These are phyloP conservation scores for Xenopus tropicalis DNA, from an alignment of 2,113 vertebrate genomes.

Conservation along the genomic window DNA sequence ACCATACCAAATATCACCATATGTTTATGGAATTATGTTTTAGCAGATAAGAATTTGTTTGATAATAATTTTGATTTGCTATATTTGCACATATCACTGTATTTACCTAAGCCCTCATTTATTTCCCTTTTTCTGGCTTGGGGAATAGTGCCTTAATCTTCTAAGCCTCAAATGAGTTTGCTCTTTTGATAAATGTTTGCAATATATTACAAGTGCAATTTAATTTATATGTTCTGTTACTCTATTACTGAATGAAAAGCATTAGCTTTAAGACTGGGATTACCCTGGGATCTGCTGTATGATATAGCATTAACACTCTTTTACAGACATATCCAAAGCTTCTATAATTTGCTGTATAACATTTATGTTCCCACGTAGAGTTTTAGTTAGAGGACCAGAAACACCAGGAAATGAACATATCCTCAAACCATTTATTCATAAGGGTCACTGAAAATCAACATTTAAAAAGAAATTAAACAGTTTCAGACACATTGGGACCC, in stretches of 20 bases:
- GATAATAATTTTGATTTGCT: slow-evolving; percentile 1
- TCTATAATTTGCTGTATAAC: too few relatives aligned
- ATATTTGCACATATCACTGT: neutral
- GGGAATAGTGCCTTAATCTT: neutral
- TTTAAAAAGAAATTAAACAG: too few relatives aligned
- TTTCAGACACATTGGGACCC: too few relatives aligned
- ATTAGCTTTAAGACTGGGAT: slow-evolving; percentile 27
- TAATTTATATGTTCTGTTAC: slow-evolving; percentile 9
- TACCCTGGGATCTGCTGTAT: neutral
- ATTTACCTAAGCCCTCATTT: neutral
- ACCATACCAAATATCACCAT: neutral
- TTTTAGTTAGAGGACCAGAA: too few relatives aligned
- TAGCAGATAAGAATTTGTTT: slow-evolving; percentile 3
- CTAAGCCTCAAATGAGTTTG: neutral
- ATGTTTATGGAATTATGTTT: neutral
- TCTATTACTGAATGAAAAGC: neutral
- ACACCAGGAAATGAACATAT: too few relatives aligned
- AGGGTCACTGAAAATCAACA: too few relatives aligned
- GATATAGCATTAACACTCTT: neutral
- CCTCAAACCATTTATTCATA: too few relatives aligned
- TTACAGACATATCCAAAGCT: neutral
- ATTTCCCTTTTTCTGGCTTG: neutral
- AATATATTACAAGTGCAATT: slow-evolving; percentile 15
- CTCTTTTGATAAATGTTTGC: neutral
- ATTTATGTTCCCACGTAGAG: too few relatives aligned